phyloP scores from a whole-genome alignment of 2,113 vertebrate species.

The Leucopsar rothschildi region DNA sequence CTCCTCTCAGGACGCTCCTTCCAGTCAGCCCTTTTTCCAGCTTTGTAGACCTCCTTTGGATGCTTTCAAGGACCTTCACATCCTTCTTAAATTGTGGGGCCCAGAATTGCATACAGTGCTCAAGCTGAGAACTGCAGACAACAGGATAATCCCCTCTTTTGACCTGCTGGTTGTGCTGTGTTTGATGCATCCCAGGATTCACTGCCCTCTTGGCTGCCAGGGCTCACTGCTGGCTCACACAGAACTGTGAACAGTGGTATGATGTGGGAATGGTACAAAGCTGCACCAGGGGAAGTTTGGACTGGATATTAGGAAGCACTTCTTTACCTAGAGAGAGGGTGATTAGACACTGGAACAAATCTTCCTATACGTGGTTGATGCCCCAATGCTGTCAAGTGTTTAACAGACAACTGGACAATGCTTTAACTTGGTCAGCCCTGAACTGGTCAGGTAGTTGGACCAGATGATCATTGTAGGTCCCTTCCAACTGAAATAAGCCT shows the following conservation, averaged over 20 bases:
- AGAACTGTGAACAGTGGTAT: neutral
- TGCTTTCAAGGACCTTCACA: neutral
- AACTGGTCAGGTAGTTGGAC: neutral
- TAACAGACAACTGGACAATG: neutral
- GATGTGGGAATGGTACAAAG: neutral
- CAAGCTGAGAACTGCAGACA: neutral
- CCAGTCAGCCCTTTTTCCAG: neutral
- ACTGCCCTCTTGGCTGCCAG: neutral
- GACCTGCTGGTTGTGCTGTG: neutral
- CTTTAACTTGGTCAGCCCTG: neutral
- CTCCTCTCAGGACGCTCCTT: neutral
- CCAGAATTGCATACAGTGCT: neutral
- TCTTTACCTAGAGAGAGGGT: neutral
- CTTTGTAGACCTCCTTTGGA: neutral
- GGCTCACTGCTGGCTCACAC: neutral
- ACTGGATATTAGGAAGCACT: neutral
- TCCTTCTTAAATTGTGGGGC: neutral
- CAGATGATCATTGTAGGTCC: neutral
- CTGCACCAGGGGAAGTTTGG: neutral
- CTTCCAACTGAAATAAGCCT: neutral
- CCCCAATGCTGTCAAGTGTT: neutral
- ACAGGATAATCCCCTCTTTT: neutral
- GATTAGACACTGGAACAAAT: neutral
- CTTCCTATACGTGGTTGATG: neutral
- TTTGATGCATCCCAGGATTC: neutral